Conservation (phyloP, 2,797 vertebrate genomes). For the Merluccius polli region DNA sequence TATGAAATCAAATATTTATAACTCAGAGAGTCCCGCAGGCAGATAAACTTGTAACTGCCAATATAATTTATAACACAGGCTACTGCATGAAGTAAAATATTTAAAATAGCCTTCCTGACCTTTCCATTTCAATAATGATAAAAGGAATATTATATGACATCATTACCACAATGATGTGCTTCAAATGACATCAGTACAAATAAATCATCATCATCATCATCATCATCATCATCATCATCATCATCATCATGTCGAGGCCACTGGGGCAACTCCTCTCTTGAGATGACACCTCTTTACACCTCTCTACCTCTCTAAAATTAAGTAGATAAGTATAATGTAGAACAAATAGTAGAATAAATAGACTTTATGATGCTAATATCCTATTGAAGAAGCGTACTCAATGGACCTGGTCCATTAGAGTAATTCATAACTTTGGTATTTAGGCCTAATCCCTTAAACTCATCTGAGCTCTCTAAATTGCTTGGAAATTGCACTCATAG, state of each 20-base stretch:
- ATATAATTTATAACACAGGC: not conserved
- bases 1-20: slow-evolving; percentile 2
- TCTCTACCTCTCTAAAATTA: too few species aligned
- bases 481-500: too few species aligned
- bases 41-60: not conserved
- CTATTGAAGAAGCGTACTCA: not conserved
- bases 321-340: too few species aligned
- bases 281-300: too few species aligned
- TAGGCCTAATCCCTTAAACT: too few species aligned
- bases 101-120: not conserved
- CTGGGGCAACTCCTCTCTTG: too few species aligned
- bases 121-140: not conserved
- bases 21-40: not conserved
- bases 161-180: not conserved
- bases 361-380: not conserved
- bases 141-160: not conserved
- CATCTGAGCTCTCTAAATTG: not conserved
- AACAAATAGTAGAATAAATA: too few species aligned
- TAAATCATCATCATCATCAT: too few species aligned
- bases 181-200: not conserved
- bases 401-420: not conserved
- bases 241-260: too few species aligned
- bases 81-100: not conserved
- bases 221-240: too few species aligned
- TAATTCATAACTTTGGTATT: not conserved